Evolutionary conservation across 2,113 vertebrate species (phyloP).

Genomic region (Solea senegalensis): DNA sequence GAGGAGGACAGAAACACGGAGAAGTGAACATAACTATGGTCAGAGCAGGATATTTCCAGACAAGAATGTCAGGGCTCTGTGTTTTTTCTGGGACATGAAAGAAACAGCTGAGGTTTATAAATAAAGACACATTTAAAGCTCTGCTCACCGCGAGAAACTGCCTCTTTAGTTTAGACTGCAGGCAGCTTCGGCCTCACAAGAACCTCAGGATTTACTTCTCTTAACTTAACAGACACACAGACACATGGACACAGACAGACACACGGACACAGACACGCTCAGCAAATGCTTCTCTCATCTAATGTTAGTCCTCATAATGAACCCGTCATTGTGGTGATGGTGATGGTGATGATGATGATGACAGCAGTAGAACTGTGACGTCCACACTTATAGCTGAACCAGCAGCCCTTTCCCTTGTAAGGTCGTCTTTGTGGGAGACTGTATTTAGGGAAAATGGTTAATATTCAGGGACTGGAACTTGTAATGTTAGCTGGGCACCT

Average conservation of each 20-base stretch:
- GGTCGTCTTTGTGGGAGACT: slow-evolving; percentile 82
- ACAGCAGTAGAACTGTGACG: too few species aligned
- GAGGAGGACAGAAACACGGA: slow-evolving; percentile 31
- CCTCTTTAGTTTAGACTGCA: slow-evolving; percentile 71
- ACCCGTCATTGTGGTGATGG: too few species aligned
- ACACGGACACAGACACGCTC: too few species aligned
- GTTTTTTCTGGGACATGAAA: slow-evolving; percentile 75
- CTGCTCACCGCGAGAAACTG: slow-evolving; percentile 71
- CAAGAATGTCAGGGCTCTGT: slow-evolving; percentile 77
- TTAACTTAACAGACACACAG: neutral
- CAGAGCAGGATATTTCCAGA: slow-evolving; percentile 83
- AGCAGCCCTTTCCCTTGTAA: slow-evolving; percentile 80
- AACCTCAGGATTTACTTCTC: slow-evolving; percentile 61
- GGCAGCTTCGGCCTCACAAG: slow-evolving; percentile 56
- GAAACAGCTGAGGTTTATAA: slow-evolving; percentile 86
- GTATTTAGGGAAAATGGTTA: slow-evolving; percentile 87
- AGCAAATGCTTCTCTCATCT: too few species aligned
- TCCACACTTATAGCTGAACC: slow-evolving; percentile 14
- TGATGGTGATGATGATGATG: neutral
- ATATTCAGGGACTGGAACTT: slow-evolving; percentile 82
- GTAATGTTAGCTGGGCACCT: slow-evolving; percentile 83
- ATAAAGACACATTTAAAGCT: slow-evolving; percentile 82
- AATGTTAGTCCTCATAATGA: too few species aligned
- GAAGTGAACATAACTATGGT: slow-evolving; percentile 80
- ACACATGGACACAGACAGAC: too few species aligned